These are phyloP conservation scores for Peribatodes rhomboidaria DNA, from an alignment of 2,888 invertebrate species.

Conservation along the genomic window DNA sequence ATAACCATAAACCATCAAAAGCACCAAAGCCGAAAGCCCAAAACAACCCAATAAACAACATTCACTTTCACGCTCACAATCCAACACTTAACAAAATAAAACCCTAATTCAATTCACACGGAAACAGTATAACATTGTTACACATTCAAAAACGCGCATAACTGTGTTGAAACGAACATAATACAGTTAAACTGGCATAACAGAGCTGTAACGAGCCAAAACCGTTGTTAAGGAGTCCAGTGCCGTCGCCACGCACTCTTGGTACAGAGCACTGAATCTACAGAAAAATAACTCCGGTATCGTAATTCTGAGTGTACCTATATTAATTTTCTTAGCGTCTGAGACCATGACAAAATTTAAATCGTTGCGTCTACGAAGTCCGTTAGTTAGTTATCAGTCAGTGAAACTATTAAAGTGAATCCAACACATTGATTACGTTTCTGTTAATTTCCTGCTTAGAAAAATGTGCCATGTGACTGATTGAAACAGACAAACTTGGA, in stretches of 20 bases:
- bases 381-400: too few species aligned
- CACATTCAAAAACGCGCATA: conserved; percentile 31
- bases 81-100: conserved; percentile 37
- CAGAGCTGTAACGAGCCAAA: conserved; percentile 40
- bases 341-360: not conserved
- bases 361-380: too few species aligned
- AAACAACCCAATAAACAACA: conserved; percentile 28
- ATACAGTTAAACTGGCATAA: conserved; percentile 33
- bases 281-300: not conserved
- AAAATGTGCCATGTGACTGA: too few species aligned
- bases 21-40: conserved; percentile 10
- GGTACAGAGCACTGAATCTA: conserved; percentile 58
- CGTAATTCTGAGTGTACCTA: too few species aligned
- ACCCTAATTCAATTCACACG: conserved; percentile 45
- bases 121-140: conserved; percentile 37
- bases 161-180: conserved; percentile 27
- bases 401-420: too few species aligned
- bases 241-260: conserved; percentile 62
- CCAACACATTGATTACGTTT: too few species aligned
- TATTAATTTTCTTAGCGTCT: too few species aligned
- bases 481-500: too few species aligned
- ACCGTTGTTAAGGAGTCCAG: conserved; percentile 47
- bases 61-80: conserved; percentile 30
- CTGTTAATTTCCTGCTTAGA: too few species aligned
- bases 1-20: conserved; percentile 15